Base-by-base conservation (phyloP, 2,888 invertebrate species). In the Trissolcus japonicus region DNA sequence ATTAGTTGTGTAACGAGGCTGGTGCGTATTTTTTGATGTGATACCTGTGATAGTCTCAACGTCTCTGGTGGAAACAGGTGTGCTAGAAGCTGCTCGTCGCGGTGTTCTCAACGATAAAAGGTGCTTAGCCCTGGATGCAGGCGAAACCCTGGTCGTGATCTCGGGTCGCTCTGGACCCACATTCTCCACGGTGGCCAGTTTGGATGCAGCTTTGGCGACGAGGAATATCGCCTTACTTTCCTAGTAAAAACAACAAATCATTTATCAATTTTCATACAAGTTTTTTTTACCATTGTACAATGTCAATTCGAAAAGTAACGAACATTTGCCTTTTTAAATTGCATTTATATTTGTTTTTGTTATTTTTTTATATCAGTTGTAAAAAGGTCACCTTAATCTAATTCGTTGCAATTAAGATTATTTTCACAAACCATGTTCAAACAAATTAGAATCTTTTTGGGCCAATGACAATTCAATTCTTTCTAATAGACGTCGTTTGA, bases 111-210 rank as follows among this genome's bases (percentile, higher is more conserved):
- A 81, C 55, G 86, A 84, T 78, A 86, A 85, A 50, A 89, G 82
- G 35, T 35, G 35, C 48, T 88, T 85, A 56, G 88, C 88, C 85
- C 86, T 87, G 57, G 88, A 83, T 61, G 86, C 82, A 65, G 88
- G 84, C 66, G 88, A 87, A 62, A 88, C 85, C 82, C 84, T 88
- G 72, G 86, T 81, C 81, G 86, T 82, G 80, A 82, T 83, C 83
- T 87, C 89, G 91, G 93, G 92, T 92, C 92, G 91, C 91, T 92
- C 92, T 91, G 93, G 92, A 92, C 92, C 93, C 91, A 89, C 93
- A 93, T 93, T 93, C 92, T 93, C 93, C 90, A 93, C 92, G 93
- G 93, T 92, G 93, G 94, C 94, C 94, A 94, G 94, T 92, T 94
- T 93, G 94, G 92, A 92, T 90, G 86, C 86, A 90, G 87, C 87